phyloP scores from a whole-genome alignment of 2,888 invertebrate genomes.

The Itoplectis maculator region DNA sequence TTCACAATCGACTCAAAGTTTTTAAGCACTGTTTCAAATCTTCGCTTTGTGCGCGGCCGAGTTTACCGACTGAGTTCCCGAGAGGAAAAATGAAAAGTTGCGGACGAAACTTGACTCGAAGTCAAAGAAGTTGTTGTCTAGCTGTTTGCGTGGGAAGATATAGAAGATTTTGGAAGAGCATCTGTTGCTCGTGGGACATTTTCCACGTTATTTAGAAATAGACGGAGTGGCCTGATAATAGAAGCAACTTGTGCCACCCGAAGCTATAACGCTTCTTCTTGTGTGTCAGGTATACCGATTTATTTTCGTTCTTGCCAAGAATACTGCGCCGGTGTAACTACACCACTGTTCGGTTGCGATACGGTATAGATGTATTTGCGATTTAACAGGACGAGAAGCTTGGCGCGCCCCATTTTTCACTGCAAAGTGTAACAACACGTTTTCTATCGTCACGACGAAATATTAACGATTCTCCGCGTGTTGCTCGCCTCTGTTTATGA shows the following conservation, averaged over 20 bases:
- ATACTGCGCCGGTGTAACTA: slow-evolving; percentile 17
- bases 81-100: too few relatives aligned
- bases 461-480: slow-evolving; percentile 1
- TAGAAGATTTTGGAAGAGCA: slow-evolving; percentile 18
- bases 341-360: background rate
- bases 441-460: slow-evolving; percentile 10
- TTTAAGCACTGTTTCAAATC: too few relatives aligned
- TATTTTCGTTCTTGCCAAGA: slow-evolving; percentile 51
- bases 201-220: slow-evolving; percentile 48
- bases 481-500: background rate
- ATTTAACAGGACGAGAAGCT: background rate
- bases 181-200: slow-evolving; percentile 23
- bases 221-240: slow-evolving; percentile 48
- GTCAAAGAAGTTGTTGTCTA: background rate
- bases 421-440: slow-evolving; percentile 21
- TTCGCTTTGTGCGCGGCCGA: too few relatives aligned
- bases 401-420: slow-evolving; percentile 10
- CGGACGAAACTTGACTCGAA: background rate
- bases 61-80: too few relatives aligned
- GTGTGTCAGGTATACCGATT: slow-evolving; percentile 43
- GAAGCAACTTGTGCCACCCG: slow-evolving; percentile 45
- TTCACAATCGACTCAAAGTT: too few relatives aligned
- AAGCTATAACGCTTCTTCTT: slow-evolving; percentile 25
- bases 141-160: background rate
- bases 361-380: slow-evolving; percentile 10